These are phyloP conservation scores for Bagarius yarrelli DNA, from an alignment of 2,113 vertebrate species.

Conservation along the genomic window DNA sequence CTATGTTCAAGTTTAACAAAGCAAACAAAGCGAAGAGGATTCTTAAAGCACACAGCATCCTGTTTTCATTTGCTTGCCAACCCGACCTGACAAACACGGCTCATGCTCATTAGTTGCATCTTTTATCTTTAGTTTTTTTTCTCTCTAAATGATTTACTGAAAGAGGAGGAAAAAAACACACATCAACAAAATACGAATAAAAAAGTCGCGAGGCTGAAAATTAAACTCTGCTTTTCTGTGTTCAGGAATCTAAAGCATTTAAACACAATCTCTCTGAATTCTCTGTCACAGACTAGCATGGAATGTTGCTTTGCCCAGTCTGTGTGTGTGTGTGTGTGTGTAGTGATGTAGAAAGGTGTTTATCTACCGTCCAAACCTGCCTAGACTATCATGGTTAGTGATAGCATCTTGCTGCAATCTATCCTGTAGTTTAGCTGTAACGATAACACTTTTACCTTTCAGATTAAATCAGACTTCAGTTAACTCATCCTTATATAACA, in stretches of 20 bases:
- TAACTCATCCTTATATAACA: too few species aligned
- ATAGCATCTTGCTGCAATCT: neutral
- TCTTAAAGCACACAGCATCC: conserved; percentile 27
- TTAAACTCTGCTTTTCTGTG: neutral
- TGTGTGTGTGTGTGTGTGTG: conserved; percentile 21
- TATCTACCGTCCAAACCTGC: conserved; percentile 1
- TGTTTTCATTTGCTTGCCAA: conserved; percentile 24
- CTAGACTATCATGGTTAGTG: neutral
- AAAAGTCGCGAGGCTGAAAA: neutral
- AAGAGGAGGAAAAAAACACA: neutral
- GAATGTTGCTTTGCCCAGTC: conserved; percentile 29
- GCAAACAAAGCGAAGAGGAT: neutral
- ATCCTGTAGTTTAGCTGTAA: neutral
- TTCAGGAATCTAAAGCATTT: conserved; percentile 36
- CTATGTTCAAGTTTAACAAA: neutral
- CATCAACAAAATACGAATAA: neutral
- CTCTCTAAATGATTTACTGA: neutral
- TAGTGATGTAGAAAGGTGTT: neutral
- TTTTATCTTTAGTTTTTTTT: neutral
- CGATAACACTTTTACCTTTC: neutral
- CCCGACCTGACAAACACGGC: neutral
- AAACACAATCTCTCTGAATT: conserved; percentile 22
- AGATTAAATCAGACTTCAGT: neutral
- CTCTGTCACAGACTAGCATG: neutral
- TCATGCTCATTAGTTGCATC: conserved; percentile 17